Base-by-base conservation (phyloP, 2,888 invertebrate genomes). In the Gymnocheta viridis region DNA sequence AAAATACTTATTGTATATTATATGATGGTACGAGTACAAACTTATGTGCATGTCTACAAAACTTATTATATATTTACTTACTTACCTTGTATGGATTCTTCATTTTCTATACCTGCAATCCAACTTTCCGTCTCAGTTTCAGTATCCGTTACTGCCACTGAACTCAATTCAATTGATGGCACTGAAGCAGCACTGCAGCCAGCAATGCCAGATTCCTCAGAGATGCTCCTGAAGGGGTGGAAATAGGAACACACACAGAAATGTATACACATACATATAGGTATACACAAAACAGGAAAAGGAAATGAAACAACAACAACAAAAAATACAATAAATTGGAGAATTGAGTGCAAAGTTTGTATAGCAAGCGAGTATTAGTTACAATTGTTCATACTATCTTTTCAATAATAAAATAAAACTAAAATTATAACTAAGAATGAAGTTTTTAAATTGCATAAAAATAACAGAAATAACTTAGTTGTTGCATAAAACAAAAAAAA, bases 191-290 rank as follows among this genome's bases (percentile, higher is more conserved):
- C 62, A 35, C 67, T 74, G 38, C 74, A 74, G 38, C 69, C 80
- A 80, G 74, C 82, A 70, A 85, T 84, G 51, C 81, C 78, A 19
- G 72, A 87, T 87, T 90, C 90, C 86, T 90, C 90, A 2, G 90
- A 89, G 80, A 90, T 90, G 83, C 91, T 91, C 69, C 90, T 90
- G 78, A 12, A 41, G n/a, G 22, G 49, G 6, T 22, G 14, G 32
- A 17, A 51, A 41, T 27, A 7, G 17, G 29, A 2, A 2, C 49
- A 62, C 17, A 54, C 32, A 58, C 10, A 19, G 4, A 24, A 5
- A 58, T n/a, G 14, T 5, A 67, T 17, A 56, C 32, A 64, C 22
- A 41, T n/a, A 41, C 14, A 41, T 41, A 41, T 32, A 32, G 6
- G 1, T 32, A 41, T 41, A 49, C 0, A 49, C 6, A 47, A 51